Evolutionary conservation across 2,888 invertebrate genomes (phyloP), one percentile per base, ranked within the genome.

Genomic region (Leptarthrus brevirostris): DNA sequence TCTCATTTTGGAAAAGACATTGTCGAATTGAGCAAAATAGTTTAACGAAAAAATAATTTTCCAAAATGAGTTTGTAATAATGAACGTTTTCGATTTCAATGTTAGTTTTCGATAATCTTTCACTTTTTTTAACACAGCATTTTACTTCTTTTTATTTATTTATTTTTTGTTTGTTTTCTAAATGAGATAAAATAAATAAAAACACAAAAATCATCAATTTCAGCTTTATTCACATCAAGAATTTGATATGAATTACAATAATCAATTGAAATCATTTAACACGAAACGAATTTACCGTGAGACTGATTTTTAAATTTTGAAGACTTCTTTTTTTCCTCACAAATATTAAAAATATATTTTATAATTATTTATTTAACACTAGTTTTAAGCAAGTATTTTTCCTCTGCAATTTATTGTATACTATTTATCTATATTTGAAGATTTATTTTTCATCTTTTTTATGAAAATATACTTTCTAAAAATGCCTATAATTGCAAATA

Each of bases 351-450:
- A 18, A 22, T n/a, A 16, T 30, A 10, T 78, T 78, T 54, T 12
- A 76, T 78, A 79, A 79, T 81, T 80, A 80, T 82, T 81, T 72
- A 77, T 76, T 80, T 83, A 81, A 86, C 82, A 56, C n/a, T 72
- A 54, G 85, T 82, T 81, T 80, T 76, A 72, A 78, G 53, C 83
- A 82, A 82, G 74, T 80, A 83, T 80, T 82, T 87, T 86, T 86
- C 80, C 80, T 79, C 81, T 80, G 79, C 73, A n/a, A 78, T 74
- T 80, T 53, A 61, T 34, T 49, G n/a, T n/a, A 18, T 61, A 85
- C 83, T 84, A 84, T 81, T 80, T 79, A 82, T 86, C 86, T 86
- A 82, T 14, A n/a, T 26, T 34, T n/a, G 20, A 40, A 1, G 1
- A 36, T 34, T 69, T 69, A 52, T 49, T 34, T 16, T 49, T 6